These are phyloP conservation scores for Drosophila pectinifera DNA, from an alignment of 1,140 invertebrate genomes.

Conservation along the genomic window DNA sequence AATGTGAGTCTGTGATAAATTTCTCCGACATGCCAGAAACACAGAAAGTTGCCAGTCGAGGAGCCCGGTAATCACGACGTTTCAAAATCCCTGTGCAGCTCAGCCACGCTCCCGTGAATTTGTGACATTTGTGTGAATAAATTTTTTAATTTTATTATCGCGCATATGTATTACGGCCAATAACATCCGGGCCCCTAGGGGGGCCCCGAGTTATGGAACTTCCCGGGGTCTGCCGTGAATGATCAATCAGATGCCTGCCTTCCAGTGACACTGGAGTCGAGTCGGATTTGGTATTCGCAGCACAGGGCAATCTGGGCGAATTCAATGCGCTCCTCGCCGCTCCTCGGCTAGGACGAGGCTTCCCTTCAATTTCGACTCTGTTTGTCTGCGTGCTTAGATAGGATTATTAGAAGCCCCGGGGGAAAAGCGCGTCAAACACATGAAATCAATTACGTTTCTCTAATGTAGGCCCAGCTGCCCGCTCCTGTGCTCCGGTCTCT, in stretches of 20 bases:
- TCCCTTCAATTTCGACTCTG: constrained; percentile 29
- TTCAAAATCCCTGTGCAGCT: constrained; percentile 43
- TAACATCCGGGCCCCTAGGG: constrained; percentile 6
- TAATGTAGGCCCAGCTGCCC: constrained; percentile 47
- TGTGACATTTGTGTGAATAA: constrained; percentile 46
- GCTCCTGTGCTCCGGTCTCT: not conserved
- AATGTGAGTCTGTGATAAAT: constrained; percentile 77
- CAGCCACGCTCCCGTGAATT: constrained; percentile 17
- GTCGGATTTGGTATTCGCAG: constrained; percentile 24
- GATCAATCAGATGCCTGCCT: constrained; percentile 36
- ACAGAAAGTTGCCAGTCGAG: constrained; percentile 28
- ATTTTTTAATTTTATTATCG: constrained; percentile 60
- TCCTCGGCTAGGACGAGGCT: constrained; percentile 5
- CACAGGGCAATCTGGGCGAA: constrained; percentile 19
- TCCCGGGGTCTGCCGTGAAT: constrained; percentile 20
- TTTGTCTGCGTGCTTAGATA: constrained; percentile 66
- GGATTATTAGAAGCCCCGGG: constrained; percentile 58
- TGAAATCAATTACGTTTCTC: constrained; percentile 78
- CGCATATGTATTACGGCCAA: constrained; percentile 30
- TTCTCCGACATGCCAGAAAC: constrained; percentile 53
- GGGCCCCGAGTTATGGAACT: constrained; percentile 9
- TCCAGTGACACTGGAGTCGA: not conserved
- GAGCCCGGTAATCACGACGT: constrained; percentile 52
- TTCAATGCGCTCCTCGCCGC: constrained; percentile 17
- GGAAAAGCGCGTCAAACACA: constrained; percentile 76